A percentile compares a stretch with the other conserved stretches of the same genome.
phyloP scores from a whole-genome alignment of 2,797 vertebrate genomes.

The Danio choprae region DNA sequence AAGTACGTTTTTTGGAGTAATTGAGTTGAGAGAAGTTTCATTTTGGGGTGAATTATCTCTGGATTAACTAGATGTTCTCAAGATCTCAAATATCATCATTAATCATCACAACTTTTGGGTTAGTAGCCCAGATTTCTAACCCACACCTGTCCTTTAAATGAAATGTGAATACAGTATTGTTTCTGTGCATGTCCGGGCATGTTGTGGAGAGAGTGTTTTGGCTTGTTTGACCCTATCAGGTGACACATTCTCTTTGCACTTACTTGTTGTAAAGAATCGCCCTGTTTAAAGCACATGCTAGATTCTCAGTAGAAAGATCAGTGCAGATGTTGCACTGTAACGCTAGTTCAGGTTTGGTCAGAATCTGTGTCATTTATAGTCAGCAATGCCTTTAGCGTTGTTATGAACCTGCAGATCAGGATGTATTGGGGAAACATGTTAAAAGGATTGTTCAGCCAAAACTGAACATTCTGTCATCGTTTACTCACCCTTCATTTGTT shows the following conservation, averaged over 20 bases:
- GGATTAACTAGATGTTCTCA: background rate
- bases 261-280: conserved; percentile 6
- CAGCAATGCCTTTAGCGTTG: conserved; percentile 12
- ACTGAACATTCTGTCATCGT: too few species aligned
- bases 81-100: background rate
- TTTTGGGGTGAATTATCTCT: too few species aligned
- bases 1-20: too few species aligned
- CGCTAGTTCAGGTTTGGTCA: conserved; percentile 32
- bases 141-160: conserved; percentile 18
- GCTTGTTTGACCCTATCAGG: conserved; percentile 45
- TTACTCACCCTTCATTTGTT: too few species aligned
- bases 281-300: background rate
- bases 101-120: conserved; percentile 8
- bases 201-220: conserved; percentile 33
- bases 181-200: conserved; percentile 48
- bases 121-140: conserved; percentile 6
- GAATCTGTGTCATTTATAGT: conserved; percentile 31
- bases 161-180: background rate
- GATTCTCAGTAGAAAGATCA: conserved; percentile 36
- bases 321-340: conserved; percentile 50
- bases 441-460: too few species aligned
- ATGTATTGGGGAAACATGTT: background rate
- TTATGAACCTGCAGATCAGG: conserved; percentile 15
- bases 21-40: too few species aligned
- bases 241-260: conserved; percentile 23